Conservation (phyloP, 2,113 vertebrate species). For the Puffinus mauretanicus region DNA sequence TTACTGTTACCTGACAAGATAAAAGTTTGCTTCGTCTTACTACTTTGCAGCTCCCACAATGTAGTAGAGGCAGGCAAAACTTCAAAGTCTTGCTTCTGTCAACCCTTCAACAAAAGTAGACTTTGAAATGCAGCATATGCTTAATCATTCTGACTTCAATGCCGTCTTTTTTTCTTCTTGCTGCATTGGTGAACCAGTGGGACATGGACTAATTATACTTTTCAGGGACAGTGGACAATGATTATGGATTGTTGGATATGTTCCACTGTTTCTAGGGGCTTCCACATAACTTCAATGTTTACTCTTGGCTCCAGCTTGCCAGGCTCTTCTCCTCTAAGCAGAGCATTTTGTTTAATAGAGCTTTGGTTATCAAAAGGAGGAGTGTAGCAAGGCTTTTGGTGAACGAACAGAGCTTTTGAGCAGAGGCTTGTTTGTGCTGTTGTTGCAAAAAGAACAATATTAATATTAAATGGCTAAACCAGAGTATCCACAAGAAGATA, state of each 20-base stretch:
- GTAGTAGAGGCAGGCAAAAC: not conserved
- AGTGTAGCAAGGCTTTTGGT: not conserved
- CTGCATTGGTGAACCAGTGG: not conserved
- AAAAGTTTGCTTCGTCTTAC: not conserved
- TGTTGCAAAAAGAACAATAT: not conserved
- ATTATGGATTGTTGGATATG: conserved; percentile 55
- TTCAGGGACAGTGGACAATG: conserved; percentile 38
- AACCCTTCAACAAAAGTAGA: not conserved
- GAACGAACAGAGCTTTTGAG: not conserved
- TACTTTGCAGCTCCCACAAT: not conserved
- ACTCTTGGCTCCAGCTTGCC: conserved; percentile 28
- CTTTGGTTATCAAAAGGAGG: conserved; percentile 18
- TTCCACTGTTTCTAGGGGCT: conserved; percentile 63
- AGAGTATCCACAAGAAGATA: not conserved
- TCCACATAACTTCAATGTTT: conserved; percentile 36
- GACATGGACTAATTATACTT: conserved; percentile 51
- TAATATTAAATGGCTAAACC: not conserved
- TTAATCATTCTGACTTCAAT: conserved; percentile 3
- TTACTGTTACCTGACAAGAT: not conserved
- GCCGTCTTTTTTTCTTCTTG: not conserved
- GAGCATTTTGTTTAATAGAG: conserved; percentile 7
- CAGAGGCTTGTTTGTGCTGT: not conserved
- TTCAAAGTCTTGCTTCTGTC: not conserved
- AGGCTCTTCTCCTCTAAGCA: not conserved
- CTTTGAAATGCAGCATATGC: not conserved